These are phyloP conservation scores for Sandelia bainsii DNA, from an alignment of 2,797 vertebrate genomes.

Conservation along the genomic window DNA sequence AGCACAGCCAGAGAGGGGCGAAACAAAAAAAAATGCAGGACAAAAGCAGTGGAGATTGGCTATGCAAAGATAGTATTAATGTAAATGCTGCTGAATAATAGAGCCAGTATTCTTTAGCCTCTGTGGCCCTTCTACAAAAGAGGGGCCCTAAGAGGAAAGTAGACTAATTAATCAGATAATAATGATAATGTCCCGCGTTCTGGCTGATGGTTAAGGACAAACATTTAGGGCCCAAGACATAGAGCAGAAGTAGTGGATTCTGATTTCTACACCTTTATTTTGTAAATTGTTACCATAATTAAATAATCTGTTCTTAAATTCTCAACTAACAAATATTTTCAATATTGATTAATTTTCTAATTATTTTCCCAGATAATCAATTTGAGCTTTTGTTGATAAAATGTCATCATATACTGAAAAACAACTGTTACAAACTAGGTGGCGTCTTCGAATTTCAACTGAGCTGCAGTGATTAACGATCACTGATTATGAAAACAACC, in stretches of 20 bases:
- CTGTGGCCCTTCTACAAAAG: constrained; percentile 71
- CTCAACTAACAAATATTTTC: constrained; percentile 17
- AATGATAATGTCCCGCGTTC: constrained; percentile 77
- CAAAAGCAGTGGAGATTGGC: constrained; percentile 65
- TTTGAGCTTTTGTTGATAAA: constrained; percentile 13
- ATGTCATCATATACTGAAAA: background rate
- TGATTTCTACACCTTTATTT: constrained; percentile 36
- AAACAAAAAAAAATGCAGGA: constrained; percentile 30
- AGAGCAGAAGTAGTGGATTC: constrained; percentile 31
- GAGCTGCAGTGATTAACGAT: background rate
- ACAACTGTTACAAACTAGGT: background rate
- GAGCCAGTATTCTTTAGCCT: constrained; percentile 78
- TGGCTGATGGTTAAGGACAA: constrained; percentile 62
- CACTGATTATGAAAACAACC: background rate
- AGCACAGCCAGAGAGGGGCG: constrained; percentile 18
- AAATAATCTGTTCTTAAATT: constrained; percentile 15
- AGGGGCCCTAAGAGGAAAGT: constrained; percentile 72
- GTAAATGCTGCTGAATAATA: constrained; percentile 82
- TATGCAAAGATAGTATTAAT: constrained; percentile 78
- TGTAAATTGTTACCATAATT: constrained; percentile 17
- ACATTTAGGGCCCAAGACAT: constrained; percentile 57
- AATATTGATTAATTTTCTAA: background rate
- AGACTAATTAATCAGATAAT: constrained; percentile 85
- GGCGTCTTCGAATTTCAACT: background rate
- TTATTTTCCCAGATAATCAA: background rate